These are phyloP conservation scores for Cephus pygmeus DNA, from an alignment of 2,888 invertebrate genomes.

Conservation along the genomic window DNA sequence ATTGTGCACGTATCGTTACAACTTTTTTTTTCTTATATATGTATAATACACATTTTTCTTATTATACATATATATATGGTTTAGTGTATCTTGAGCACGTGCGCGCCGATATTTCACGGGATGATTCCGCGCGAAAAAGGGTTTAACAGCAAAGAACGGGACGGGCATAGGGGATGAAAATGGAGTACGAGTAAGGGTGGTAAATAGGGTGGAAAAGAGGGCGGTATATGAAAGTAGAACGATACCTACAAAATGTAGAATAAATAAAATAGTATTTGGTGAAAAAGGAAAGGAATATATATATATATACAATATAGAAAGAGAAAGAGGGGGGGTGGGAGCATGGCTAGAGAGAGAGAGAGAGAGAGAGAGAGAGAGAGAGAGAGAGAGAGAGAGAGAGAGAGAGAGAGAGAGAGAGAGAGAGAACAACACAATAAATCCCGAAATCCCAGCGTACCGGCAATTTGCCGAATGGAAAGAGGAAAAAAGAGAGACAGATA, in stretches of 20 bases:
- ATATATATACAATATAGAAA: too few species aligned
- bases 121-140: neutral
- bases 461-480: conserved; percentile 37
- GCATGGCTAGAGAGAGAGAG: too few species aligned
- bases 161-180: neutral
- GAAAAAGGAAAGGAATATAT: conserved; percentile 16
- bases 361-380: too few species aligned
- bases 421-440: conserved; percentile 31
- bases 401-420: too few species aligned
- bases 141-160: neutral
- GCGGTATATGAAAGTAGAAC: neutral
- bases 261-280: conserved; percentile 36
- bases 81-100: neutral
- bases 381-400: too few species aligned
- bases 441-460: conserved; percentile 18
- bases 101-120: neutral
- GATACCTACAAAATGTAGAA: conserved; percentile 29
- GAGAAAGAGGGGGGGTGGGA: too few species aligned
- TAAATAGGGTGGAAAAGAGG: neutral
- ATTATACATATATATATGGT: too few species aligned
- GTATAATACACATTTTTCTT: too few species aligned
- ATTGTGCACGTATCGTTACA: neutral
- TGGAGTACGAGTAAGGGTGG: neutral
- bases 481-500: neutral
- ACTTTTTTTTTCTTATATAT: too few species aligned